These are phyloP conservation scores for Dendrolimus houi DNA, from an alignment of 2,888 invertebrate species.

Conservation along the genomic window DNA sequence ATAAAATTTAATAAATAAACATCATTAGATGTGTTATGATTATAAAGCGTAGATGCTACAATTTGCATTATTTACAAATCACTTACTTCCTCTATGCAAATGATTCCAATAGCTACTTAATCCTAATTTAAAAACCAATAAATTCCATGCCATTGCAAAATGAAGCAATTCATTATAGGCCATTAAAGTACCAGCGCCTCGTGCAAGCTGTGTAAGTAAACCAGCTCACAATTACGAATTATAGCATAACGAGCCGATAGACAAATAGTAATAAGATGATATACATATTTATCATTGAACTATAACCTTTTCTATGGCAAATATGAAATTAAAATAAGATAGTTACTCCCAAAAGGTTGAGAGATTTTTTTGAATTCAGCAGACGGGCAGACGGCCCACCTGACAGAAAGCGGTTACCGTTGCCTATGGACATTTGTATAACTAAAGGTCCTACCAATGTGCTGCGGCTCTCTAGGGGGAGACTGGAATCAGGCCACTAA, in stretches of 20 bases:
- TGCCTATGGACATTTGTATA: not conserved
- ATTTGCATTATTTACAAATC: not conserved
- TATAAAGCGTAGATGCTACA: not conserved
- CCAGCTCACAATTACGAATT: not conserved
- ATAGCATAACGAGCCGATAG: not conserved
- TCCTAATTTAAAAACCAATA: not conserved
- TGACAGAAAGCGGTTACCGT: not conserved
- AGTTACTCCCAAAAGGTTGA: no score
- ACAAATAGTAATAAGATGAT: not conserved
- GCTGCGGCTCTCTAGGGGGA: not conserved
- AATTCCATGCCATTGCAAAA: not conserved
- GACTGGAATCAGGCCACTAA: no score
- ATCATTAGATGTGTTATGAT: no score
- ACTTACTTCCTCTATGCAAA: not conserved
- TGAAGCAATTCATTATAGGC: not conserved
- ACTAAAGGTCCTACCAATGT: not conserved
- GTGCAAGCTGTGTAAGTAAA: not conserved
- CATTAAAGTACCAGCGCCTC: not conserved
- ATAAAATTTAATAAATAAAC: no score
- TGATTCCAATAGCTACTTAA: not conserved
- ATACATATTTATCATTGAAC: not conserved
- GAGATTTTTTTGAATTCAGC: not conserved
- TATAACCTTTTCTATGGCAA: no score
- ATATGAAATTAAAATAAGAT: no score
- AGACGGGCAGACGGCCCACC: not conserved